Evolutionary conservation across 1,140 invertebrate species (phyloP).

Genomic region (Sarcophaga peregrina): DNA sequence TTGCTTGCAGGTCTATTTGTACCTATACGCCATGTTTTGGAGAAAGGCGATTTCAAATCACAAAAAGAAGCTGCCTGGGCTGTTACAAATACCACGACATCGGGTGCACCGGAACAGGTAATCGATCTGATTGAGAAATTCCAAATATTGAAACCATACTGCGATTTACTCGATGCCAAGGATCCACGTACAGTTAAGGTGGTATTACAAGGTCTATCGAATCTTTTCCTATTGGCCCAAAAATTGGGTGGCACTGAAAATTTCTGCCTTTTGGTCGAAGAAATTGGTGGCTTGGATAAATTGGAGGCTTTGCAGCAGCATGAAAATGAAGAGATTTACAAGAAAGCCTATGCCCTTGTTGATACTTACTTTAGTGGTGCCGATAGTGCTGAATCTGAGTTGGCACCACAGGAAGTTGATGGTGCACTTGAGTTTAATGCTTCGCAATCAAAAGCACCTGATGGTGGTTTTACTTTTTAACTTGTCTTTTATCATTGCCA

Average conservation of each 20-base stretch:
- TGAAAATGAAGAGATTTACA: constrained; percentile 96
- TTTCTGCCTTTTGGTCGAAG: constrained; percentile 85
- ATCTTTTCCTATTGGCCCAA: constrained; percentile 77
- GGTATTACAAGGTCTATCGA: constrained; percentile 87
- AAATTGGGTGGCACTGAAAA: constrained; percentile 81
- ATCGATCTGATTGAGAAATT: constrained; percentile 80
- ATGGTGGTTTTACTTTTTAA: constrained; percentile 64
- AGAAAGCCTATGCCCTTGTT: constrained; percentile 82
- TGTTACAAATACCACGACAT: constrained; percentile 96
- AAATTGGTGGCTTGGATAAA: constrained; percentile 90
- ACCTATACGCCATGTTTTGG: constrained; percentile 68
- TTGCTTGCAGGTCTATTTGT: constrained; percentile 53
- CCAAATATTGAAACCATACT: constrained; percentile 89
- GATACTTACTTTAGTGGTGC: constrained; percentile 82
- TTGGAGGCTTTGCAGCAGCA: constrained; percentile 94
- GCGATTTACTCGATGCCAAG: constrained; percentile 82
- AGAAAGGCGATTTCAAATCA: constrained; percentile 91
- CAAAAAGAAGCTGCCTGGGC: constrained; percentile 99
- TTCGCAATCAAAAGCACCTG: constrained; percentile 57
- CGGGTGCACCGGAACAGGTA: constrained; percentile 88
- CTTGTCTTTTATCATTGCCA: too few relatives aligned
- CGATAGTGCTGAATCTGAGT: constrained; percentile 64
- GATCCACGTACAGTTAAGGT: constrained; percentile 84
- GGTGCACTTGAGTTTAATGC: constrained; percentile 62
- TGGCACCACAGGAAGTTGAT: constrained; percentile 63